These are phyloP conservation scores for Dicranocentrus wangi DNA, from an alignment of 2,888 invertebrate genomes.

Conservation along the genomic window DNA sequence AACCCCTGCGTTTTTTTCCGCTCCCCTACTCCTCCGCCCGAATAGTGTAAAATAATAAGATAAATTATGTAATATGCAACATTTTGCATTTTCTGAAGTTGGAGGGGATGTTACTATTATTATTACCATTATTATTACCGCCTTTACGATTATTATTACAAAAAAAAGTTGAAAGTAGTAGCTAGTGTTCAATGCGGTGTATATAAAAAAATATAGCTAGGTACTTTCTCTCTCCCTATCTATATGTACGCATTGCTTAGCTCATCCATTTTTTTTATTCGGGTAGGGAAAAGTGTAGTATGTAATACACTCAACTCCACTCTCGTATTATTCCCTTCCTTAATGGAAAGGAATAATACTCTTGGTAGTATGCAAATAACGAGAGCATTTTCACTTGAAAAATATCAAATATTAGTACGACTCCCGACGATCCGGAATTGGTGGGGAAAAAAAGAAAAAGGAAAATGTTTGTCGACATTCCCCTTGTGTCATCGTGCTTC, in stretches of 20 bases:
- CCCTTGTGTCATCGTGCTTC: constrained; percentile 8
- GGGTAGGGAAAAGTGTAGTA: constrained; percentile 1
- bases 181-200: neutral
- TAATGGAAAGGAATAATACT: constrained; percentile 51
- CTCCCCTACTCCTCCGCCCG: too few species aligned
- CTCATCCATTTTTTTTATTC: constrained; percentile 1
- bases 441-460: neutral
- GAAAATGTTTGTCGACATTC: constrained; percentile 13
- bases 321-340: constrained; percentile 10
- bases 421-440: too few species aligned
- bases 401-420: constrained; percentile 38
- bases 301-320: constrained; percentile 4
- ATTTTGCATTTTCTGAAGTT: constrained; percentile 44
- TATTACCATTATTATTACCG: constrained; percentile 49
- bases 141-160: constrained; percentile 52
- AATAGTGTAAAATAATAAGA: neutral
- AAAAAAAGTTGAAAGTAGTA: constrained; percentile 5
- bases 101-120: constrained; percentile 31
- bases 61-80: constrained; percentile 49
- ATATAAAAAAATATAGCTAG: neutral
- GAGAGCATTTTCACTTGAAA: constrained; percentile 40
- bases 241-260: neutral
- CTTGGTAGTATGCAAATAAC: constrained; percentile 45
- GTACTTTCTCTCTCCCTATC: neutral
- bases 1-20: neutral